phyloP scores from a whole-genome alignment of 2,113 vertebrate genomes.

The Zosterops lateralis region DNA sequence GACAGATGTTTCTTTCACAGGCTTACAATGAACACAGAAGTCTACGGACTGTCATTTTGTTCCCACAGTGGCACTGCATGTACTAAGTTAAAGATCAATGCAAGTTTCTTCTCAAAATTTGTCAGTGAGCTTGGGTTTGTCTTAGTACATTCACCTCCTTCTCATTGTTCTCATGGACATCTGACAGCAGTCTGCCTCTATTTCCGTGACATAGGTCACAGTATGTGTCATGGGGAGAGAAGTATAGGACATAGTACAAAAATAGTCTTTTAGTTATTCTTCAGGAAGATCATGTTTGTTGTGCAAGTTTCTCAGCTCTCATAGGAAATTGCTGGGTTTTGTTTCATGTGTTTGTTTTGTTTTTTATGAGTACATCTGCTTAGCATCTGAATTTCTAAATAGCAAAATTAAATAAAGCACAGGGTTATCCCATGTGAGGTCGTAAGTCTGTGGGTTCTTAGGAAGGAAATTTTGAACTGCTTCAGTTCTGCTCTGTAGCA shows the following conservation, averaged over 20 bases:
- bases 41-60: not conserved
- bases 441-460: not conserved
- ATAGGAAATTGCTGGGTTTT: slow-evolving; percentile 19
- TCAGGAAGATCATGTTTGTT: not conserved
- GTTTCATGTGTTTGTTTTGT: not conserved
- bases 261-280: not conserved
- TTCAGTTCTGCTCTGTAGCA: not conserved
- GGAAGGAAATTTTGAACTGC: not conserved
- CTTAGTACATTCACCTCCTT: not conserved
- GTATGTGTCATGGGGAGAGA: not conserved
- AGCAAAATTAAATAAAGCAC: slow-evolving; percentile 21
- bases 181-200: not conserved
- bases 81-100: not conserved
- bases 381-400: slow-evolving; percentile 48
- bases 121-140: not conserved
- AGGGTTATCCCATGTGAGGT: not conserved
- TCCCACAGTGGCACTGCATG: not conserved
- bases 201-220: slow-evolving; percentile 8
- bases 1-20: not conserved
- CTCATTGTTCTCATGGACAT: not conserved
- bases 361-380: slow-evolving; percentile 23
- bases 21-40: not conserved
- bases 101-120: not conserved
- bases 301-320: slow-evolving; percentile 27
- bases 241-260: not conserved